A percentile compares a stretch with the other conserved stretches of the same genome.
Conservation (phyloP, 35 echinoderm and acorn worm species). For the Apostichopus californicus region DNA sequence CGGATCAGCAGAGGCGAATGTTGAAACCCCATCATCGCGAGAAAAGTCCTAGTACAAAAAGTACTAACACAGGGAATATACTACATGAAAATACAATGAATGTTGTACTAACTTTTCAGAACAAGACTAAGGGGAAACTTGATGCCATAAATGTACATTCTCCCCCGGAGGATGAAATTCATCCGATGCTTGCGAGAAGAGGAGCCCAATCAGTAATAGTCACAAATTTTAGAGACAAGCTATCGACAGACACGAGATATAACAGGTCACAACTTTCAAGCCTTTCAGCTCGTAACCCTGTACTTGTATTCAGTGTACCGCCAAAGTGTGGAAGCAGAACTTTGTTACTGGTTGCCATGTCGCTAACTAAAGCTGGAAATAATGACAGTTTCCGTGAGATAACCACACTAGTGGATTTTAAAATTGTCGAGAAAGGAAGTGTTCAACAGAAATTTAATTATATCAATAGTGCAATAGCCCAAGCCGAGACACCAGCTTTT, state of each 20-base stretch:
- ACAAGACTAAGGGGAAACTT: no score
- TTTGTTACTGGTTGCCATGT: background rate
- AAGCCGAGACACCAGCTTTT: background rate
- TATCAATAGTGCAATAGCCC: constrained; percentile 10
- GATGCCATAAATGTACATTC: no score
- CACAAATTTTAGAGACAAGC: background rate
- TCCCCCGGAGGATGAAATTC: no score
- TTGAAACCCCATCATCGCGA: background rate
- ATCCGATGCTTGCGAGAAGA: no score
- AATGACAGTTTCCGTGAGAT: constrained; percentile 12
- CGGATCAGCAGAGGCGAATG: background rate
- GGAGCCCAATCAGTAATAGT: background rate
- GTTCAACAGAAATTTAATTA: background rate
- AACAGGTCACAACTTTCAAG: no score
- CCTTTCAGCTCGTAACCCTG: background rate
- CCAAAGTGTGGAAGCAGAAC: constrained; percentile 43
- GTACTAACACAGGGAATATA: background rate
- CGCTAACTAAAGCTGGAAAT: background rate
- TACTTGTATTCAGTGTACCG: constrained; percentile 15
- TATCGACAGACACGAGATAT: no score
- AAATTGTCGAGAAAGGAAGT: background rate
- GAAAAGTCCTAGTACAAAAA: background rate
- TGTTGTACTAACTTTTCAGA: background rate
- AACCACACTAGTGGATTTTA: constrained; percentile 6
- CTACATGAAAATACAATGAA: background rate